Percentiles rank a stretch among this genome's conserved stretches.
These are phyloP conservation scores for Strix aluco DNA, from an alignment of 2,113 vertebrate genomes.

Conservation along the genomic window DNA sequence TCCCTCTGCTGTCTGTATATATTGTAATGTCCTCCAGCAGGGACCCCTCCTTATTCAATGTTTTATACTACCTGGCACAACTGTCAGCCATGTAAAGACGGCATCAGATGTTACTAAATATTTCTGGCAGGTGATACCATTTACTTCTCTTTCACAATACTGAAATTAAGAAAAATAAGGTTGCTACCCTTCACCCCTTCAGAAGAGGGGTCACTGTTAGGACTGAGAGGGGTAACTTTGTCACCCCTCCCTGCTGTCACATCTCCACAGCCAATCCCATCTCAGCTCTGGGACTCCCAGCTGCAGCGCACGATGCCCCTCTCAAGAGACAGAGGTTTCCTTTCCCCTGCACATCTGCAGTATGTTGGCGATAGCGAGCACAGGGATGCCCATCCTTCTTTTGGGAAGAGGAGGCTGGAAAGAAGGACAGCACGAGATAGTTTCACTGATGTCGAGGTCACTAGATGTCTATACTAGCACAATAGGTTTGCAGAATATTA, in stretches of 20 bases:
- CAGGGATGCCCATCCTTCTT: background rate
- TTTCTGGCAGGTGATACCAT: background rate
- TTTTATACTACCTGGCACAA: background rate
- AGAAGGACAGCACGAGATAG: background rate
- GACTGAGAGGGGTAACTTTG: background rate
- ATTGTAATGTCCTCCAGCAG: background rate
- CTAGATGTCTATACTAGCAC: background rate
- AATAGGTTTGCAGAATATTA: background rate
- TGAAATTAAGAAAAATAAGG: background rate
- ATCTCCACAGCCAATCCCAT: background rate
- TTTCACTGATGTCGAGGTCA: background rate
- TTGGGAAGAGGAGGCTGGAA: background rate
- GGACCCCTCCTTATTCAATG: background rate
- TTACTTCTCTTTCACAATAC: background rate
- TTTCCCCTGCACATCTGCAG: background rate
- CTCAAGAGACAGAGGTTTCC: background rate
- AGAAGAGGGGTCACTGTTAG: background rate
- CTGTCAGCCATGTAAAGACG: background rate
- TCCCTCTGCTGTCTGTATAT: background rate
- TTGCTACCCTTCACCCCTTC: background rate
- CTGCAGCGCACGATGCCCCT: background rate
- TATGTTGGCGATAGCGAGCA: background rate
- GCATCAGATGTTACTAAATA: background rate
- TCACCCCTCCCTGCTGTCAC: background rate
- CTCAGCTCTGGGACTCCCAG: background rate